Base-by-base conservation (phyloP, 2,888 invertebrate species). In the Agriopis aurantiaria region DNA sequence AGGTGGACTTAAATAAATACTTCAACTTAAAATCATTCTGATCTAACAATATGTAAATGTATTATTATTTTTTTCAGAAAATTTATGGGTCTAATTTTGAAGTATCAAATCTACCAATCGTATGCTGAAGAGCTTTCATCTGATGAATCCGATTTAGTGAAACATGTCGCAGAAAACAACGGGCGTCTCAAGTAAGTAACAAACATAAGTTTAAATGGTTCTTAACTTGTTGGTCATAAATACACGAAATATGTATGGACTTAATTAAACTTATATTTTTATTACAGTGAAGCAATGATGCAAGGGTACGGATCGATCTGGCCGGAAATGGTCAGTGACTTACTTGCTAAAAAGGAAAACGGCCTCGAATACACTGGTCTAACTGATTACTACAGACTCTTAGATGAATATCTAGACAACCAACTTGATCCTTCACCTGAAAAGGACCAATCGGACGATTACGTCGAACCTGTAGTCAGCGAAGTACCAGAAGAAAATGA, bases 101-200 rank as follows among this genome's bases (percentile, higher is more conserved):
- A 95, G 78, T 96, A 96, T 78, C 95, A 96, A 87, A 87, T 96
- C 17, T 90, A 95, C 65, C 93, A 95, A 73, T 91, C 93, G 7
- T 92, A 90, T 80, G 93, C 93, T 14, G 91, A 93, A 77, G 95
- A 95, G 74, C 85, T 95, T 11, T 80, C 84, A 59, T 89, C 88
- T 6, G 92, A 92, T 78, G 91, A 94, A 63, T 90, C 84, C 11
- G 94, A 95, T 82, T 82, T 95, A 74, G 84, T 93, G 11, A 76
- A 88, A 76, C 92, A 94, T 72, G 85, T 95, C 33, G 86, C 89
- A 41, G 85, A 88, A 73, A 90, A 87, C 69, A 92, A 89, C 73
- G 86, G 86, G 45, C 87, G 95, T 17, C 80, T 95, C 41, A 79
- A 90, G 95, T 95, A 86, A 89, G 91, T 58, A 17, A 43, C 8